Base-by-base conservation (phyloP, 2,113 vertebrate genomes). In the Rhinogobius similis region DNA sequence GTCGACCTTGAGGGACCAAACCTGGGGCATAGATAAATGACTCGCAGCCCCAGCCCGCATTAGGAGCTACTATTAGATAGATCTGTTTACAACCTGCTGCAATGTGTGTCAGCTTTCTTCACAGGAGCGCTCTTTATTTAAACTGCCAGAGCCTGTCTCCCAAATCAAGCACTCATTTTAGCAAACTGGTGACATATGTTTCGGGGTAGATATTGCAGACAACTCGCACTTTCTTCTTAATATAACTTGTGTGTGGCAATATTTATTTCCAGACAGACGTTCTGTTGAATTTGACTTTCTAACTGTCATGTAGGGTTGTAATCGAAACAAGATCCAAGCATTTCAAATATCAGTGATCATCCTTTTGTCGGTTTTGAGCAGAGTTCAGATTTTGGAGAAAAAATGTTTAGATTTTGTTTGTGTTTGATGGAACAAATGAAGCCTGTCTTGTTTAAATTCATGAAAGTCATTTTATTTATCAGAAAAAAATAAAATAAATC, bases 21-120 rank as follows among this genome's bases (percentile, higher is more conserved):
- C 64, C 46, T 10, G 62, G 46, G 38, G 36, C 41, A 65, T 8
- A 24, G 38, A 75, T 43, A 76, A 78, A 86, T 70, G 73, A 80
- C 65, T 74, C 70, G 65, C 65, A 14, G 65, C 67, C 61, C 44
- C 24, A 39, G 70, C 63, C 76, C 61, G 67, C 72, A 11, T 11
- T 41, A 29, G 74, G 72, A 81, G 62, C 63, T 69, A 73, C 62
- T 75, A 62, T 81, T 69, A 77, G 70, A 79, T 29, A 69, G 66
- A 73, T 78, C 11, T 78, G 72, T 82, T 86, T 74, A 62, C 67
- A 72, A 69, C 66, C 56, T 52, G 6, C 52, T 44, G 50, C 44
- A 24, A 23, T 65, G 69, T 74, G 65, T 32, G 52, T 58, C n/a
- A 55, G 68, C 72, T 80, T 79, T 78, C 70, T 39, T 67, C 41